Evolutionary conservation across 2,888 invertebrate species (phyloP), one percentile per base, ranked within the genome.

Genomic region (Callimorpha dominula): DNA sequence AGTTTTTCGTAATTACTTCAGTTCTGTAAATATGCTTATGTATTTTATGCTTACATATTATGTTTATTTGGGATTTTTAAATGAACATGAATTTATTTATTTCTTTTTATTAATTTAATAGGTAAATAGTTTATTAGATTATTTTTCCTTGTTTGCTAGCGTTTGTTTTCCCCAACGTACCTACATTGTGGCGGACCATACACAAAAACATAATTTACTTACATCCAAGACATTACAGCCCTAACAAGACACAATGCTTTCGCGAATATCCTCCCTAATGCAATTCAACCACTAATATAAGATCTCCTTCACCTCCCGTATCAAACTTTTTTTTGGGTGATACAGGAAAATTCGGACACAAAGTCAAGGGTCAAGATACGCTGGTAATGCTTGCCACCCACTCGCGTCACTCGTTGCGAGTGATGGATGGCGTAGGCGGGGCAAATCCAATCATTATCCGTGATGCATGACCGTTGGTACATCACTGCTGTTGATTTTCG

Each of bases 351-450:
- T 76, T 70, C 70, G 70, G 72, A 54, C 42, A 80, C 40, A 79
- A 90, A 91, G 90, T 89, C 87, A 89, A 43, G 78, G 91, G 81
- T 90, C 93, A 84, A 78, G 42, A 66, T 86, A 87, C 62, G 71
- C 43, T 88, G 93, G 92, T 78, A 84, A 81, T 75, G 72, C 78
- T 74, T 80, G 76, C 89, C 88, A 87, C 90, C 90, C 89, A 91
- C 93, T 88, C 86, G 90, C 89, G 92, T 91, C 92, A 93, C 88
- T 93, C 90, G 90, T 89, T 90, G 86, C 85, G 83, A 87, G 94
- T 95, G 95, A 95, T 95, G 93, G 95, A 95, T 95, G 95, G 92
- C 92, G 92, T 91, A 93, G 95, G 95, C 95, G 95, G 94, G 94
- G 95, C 94, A 90, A 92, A 94, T 94, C 94, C 94, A 94, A 95